Evolutionary conservation across 2,888 invertebrate genomes (phyloP), one percentile per base, ranked within the genome.

Genomic region (Phengaris alcon): DNA sequence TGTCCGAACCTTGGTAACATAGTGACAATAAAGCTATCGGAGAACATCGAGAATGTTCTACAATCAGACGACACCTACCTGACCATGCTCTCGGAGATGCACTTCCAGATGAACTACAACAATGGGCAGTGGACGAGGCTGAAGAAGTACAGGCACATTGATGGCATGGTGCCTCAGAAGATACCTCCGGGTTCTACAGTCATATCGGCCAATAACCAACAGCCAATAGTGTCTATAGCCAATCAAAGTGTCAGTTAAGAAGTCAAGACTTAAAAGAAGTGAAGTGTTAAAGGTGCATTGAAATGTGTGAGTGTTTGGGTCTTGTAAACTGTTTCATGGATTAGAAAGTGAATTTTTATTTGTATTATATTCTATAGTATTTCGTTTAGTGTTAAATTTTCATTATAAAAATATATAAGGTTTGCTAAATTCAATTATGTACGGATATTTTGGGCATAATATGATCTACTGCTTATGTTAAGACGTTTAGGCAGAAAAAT

Each of bases 21-120:
- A 81, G 97, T 99, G 8, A 99, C 98, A 75, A 99, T 99, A 81
- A 98, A 98, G 90, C 93, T 99, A 76, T 98, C 97, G 68, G 99
- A 99, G 89, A 97, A 97, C 86, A 96, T 95, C 83, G 99, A 99
- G 88, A 97, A 97, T 81, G 97, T 98, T 0, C 94, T 96, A 12
- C 98, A 98, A 85, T 94, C 96, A 0, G 98, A 98, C 87, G 97
- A 97, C 79, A 96, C 96, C 0, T 96, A 96, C 82, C 92, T 95
- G 44, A 95, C 96, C 0, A 97, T 97, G 96, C 91, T 97, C 74
- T 97, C 97, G 0, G 99, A 99, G 89, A 98, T 98, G 79, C 98
- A 98, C 90, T 99, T 99, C 95, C 98, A 99, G 88, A 98, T 99
- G 97, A 99, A 99, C 92, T 99, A 99, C 91, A 97, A 97, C 85